Conservation (phyloP, 2,113 vertebrate species). For the Gila orcuttii region DNA sequence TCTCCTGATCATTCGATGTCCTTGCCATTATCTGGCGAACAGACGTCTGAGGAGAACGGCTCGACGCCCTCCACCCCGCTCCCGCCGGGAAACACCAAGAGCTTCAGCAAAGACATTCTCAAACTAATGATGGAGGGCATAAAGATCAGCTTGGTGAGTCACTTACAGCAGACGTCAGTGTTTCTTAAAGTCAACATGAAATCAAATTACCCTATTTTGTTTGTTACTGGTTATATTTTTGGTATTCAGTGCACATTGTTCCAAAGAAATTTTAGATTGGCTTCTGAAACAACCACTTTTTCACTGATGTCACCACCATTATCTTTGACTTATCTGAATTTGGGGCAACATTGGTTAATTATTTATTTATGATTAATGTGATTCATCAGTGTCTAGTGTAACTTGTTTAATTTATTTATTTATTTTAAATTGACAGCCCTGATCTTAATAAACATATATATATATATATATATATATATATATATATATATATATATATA, state of each 20-base stretch:
- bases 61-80: conserved; percentile 76
- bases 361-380: neutral
- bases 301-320: neutral
- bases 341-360: neutral
- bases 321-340: neutral
- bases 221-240: neutral
- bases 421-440: neutral
- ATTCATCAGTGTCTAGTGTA: neutral
- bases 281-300: too few relatives aligned
- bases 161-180: neutral
- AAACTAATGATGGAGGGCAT: conserved; percentile 90
- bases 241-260: neutral
- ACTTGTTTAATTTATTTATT: neutral
- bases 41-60: conserved; percentile 74
- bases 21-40: conserved; percentile 75
- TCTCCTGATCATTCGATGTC: conserved; percentile 74
- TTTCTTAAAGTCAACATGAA: neutral
- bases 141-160: conserved; percentile 85
- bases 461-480: neutral
- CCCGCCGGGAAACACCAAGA: conserved; percentile 76
- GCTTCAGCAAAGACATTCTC: conserved; percentile 89
- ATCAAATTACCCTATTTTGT: neutral
- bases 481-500: too few relatives aligned
- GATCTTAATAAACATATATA: neutral
- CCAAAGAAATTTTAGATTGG: too few relatives aligned